Evolutionary conservation across 2,797 vertebrate genomes (phyloP).

Genomic region (Dicrostonyx torquatus): DNA sequence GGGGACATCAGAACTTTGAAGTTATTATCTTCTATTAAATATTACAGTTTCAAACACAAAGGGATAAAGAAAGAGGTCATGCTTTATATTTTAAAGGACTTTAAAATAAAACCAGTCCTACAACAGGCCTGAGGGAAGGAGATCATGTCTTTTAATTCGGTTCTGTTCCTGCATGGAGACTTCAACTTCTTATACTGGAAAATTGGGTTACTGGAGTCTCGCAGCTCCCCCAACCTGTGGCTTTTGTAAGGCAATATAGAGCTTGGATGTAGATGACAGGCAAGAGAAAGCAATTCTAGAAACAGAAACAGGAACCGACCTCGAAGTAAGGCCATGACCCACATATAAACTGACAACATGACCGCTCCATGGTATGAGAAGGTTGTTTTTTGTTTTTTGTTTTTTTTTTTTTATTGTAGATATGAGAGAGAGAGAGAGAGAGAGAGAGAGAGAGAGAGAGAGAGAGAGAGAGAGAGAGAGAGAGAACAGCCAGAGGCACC

Average conservation of each 20-base stretch:
- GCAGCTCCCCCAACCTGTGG: neutral
- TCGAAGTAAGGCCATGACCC: neutral
- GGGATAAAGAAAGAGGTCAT: neutral
- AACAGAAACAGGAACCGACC: neutral
- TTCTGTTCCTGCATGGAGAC: neutral
- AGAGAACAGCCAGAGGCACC: neutral
- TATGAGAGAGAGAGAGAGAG: neutral
- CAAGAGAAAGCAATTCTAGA: constrained; percentile 22
- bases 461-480: neutral
- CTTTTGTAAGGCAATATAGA: constrained; percentile 47
- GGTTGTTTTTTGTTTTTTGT: neutral
- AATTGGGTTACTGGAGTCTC: neutral
- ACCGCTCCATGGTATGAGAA: neutral
- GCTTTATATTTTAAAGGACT: neutral
- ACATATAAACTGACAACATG: neutral
- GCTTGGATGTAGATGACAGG: neutral
- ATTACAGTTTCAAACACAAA: neutral
- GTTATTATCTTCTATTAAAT: constrained; percentile 24
- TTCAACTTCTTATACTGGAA: neutral
- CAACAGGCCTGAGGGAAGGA: neutral
- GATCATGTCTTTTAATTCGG: neutral
- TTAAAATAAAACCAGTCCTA: neutral
- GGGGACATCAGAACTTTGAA: neutral
- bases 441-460: neutral
- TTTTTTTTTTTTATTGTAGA: neutral